Conservation (phyloP, 35 echinoderm and acorn worm genomes). For the Holothuria glaberrima region DNA sequence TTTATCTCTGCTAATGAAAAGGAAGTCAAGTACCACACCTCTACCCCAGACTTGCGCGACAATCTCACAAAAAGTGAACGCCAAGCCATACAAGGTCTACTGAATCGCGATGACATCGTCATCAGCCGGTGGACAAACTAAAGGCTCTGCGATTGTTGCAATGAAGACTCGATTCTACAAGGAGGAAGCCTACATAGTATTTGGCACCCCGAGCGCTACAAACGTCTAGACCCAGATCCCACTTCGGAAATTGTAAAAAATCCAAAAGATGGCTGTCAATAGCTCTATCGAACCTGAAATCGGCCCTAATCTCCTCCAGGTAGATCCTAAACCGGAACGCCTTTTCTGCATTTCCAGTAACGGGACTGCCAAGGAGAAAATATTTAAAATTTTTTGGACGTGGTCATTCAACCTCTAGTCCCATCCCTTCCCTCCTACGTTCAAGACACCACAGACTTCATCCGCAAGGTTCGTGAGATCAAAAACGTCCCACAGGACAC, state of each 20-base stretch:
- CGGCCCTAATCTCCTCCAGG: slow-evolving; percentile 12
- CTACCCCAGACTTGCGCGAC: not conserved
- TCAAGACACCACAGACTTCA: slow-evolving; percentile 31
- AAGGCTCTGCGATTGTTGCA: not conserved
- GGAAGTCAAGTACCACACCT: not conserved
- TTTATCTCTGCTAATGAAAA: not conserved
- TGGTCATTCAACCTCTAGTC: not conserved
- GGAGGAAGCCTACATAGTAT: not conserved
- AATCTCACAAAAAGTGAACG: slow-evolving; percentile 10
- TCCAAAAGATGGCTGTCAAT: slow-evolving; percentile 2
- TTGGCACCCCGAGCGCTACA: not conserved
- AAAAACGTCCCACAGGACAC: not conserved
- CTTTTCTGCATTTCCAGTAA: slow-evolving; percentile 4
- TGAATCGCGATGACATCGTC: not conserved
- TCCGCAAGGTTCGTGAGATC: not conserved
- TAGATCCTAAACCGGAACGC: slow-evolving; percentile 31
- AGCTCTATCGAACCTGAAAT: not conserved
- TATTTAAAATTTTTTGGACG: not conserved
- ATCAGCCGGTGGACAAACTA: slow-evolving; percentile 1
- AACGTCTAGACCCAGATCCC: not conserved
- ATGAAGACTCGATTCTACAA: not conserved
- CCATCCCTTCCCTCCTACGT: not conserved
- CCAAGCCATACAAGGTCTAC: not conserved
- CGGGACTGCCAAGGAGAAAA: not conserved
- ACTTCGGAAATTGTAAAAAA: slow-evolving; percentile 3